Evolutionary conservation across 2,797 vertebrate genomes (phyloP).

Genomic region (Pteronotus mesoamericanus): DNA sequence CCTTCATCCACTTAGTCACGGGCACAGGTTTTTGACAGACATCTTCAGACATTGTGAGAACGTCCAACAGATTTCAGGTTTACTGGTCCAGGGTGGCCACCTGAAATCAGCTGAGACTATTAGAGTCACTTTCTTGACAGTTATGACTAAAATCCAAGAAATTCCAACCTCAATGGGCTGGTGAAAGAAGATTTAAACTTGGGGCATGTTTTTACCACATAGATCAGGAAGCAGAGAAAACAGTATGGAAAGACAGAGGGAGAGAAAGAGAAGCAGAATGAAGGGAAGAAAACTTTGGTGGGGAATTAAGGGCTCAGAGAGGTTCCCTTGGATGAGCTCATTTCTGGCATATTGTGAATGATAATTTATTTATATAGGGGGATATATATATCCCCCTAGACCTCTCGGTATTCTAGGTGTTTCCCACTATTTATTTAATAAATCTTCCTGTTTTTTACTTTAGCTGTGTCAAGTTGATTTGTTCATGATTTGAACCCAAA

Average conservation of each 20-base stretch:
- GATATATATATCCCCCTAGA: not conserved
- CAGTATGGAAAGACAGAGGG: not conserved
- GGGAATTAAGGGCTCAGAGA: not conserved
- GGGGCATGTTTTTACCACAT: not conserved
- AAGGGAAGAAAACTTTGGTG: not conserved
- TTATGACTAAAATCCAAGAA: not conserved
- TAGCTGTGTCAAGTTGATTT: not conserved
- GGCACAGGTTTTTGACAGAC: not conserved
- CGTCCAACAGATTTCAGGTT: not conserved
- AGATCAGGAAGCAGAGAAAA: not conserved
- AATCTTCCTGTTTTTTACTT: not conserved
- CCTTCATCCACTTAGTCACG: not conserved
- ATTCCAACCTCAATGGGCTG: not conserved
- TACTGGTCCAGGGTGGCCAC: not conserved
- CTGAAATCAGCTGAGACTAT: not conserved
- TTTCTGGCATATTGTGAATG: not conserved
- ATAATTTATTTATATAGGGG: no score
- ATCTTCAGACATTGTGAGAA: not conserved
- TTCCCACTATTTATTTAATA: not conserved
- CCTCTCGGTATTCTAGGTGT: not conserved
- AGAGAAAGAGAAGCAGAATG: not conserved
- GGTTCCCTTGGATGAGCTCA: not conserved
- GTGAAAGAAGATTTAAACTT: not conserved
- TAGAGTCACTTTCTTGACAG: not conserved
- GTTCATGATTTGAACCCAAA: not conserved